Base-by-base conservation (phyloP, 2,113 vertebrate species). In the Machaerirhynchus nigripectus region DNA sequence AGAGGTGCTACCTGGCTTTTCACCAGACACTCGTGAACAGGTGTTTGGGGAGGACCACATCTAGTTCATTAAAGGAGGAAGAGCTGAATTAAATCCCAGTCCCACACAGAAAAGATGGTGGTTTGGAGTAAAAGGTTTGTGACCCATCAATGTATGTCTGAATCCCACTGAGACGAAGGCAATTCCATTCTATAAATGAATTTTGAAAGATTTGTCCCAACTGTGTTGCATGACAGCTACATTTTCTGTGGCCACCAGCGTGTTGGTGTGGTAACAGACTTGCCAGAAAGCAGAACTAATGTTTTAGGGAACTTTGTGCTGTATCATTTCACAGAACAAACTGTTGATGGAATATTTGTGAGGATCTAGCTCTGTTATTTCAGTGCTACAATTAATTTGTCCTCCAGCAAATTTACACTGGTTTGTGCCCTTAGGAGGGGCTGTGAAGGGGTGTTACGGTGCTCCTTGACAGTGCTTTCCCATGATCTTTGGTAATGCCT, bases 201-300 rank as follows among this genome's bases (percentile, higher is more conserved):
- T 65, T 59, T 65, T 1, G 6, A n/a, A 75, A 46, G 31, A 27
- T 63, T 65, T 57, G 20, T 76, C 31, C 26, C 31, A 42, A 3
- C 14, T 55, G 1, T 2, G 2, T 44, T 68, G 12, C 0, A 0
- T 81, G 56, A 10, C 78, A 37, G 22, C 37, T 40, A 1, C 1
- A 1, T 80, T 80, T 82, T 65, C n/a, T 74, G 65, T 71, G 65
- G 50, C 53, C 68, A 19, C 30, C 50, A 70, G 47, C 1, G 1
- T 15, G 17, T 39, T 39, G 11, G 46, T 59, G 40, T 60, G 59
- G 28, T 70, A 47, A 88, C 40, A 88, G n/a, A 30, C 47, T 53
- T 77, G 46, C 20, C 61, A 64, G 78, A 71, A 89, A 73, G 40
- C 40, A 57, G 27, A 68, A 21, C 17, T 15, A 5, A 13, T 19